Evolutionary conservation across 2,113 vertebrate genomes (phyloP).

Genomic region (Lagopus muta): DNA sequence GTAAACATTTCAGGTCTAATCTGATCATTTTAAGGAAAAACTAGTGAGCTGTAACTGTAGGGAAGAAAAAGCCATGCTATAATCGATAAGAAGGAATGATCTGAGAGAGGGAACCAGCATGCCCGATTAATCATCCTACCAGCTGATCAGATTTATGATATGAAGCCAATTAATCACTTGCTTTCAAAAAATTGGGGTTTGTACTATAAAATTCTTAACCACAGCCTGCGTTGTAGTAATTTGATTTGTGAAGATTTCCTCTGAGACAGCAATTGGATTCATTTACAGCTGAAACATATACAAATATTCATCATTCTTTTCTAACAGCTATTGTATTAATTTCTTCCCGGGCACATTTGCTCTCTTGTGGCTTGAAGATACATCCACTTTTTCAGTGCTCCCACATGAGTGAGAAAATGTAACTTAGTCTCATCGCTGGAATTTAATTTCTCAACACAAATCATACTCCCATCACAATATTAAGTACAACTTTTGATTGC

Average conservation of each 20-base stretch:
- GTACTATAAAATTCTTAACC: neutral
- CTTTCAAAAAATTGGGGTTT: neutral
- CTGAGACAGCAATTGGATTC: neutral
- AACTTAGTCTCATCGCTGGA: neutral
- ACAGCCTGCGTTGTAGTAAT: neutral
- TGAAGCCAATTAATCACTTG: slow-evolving; percentile 11
- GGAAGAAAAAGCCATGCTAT: neutral
- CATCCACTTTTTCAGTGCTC: neutral
- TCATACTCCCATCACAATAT: neutral
- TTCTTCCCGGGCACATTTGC: neutral
- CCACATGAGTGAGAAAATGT: neutral
- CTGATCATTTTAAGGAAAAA: slow-evolving; percentile 61
- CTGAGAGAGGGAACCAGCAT: neutral
- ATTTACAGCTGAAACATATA: neutral
- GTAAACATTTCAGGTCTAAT: slow-evolving; percentile 74
- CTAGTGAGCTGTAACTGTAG: slow-evolving; percentile 36
- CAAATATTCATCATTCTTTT: slow-evolving; percentile 32
- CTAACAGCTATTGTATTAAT: neutral
- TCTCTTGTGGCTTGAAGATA: neutral
- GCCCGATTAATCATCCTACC: neutral
- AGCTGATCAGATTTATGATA: slow-evolving; percentile 29
- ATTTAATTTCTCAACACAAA: neutral
- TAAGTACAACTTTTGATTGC: neutral
- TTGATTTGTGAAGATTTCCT: slow-evolving; percentile 32
- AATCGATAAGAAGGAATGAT: slow-evolving; percentile 23